These are phyloP conservation scores for Callorhinus ursinus DNA, from an alignment of 2,113 vertebrate species.

Conservation along the genomic window DNA sequence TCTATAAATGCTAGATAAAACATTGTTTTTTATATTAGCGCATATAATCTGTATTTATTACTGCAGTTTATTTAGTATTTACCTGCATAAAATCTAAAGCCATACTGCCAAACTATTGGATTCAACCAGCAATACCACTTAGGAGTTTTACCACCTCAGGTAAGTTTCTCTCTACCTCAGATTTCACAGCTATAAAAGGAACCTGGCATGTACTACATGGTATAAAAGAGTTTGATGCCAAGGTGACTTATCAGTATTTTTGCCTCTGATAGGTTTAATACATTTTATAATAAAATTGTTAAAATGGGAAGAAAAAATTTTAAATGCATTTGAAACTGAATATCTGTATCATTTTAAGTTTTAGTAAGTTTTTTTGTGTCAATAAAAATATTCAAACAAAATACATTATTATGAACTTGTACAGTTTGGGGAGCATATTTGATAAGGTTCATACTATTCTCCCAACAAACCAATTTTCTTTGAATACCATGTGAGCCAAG, in stretches of 20 bases:
- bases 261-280: not conserved
- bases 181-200: not conserved
- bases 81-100: not conserved
- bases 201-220: not conserved
- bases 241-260: not conserved
- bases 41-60: not conserved
- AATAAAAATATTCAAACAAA: not conserved
- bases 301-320: not conserved
- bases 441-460: not conserved
- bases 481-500: not conserved
- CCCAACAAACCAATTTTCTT: not conserved
- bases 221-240: not conserved
- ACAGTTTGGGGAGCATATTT: not conserved
- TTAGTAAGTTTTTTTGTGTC: not conserved
- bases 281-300: not conserved
- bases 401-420: not conserved
- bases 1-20: not conserved
- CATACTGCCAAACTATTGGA: not conserved
- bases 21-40: not conserved
- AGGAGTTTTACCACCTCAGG: not conserved
- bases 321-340: not conserved
- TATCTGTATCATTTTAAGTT: not conserved
- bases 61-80: not conserved
- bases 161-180: not conserved
- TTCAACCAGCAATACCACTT: not conserved